A percentile compares a stretch with the other conserved stretches of the same genome.
Evolutionary conservation across 2,797 vertebrate species (phyloP).

Genomic region (Alfaro cultratus): DNA sequence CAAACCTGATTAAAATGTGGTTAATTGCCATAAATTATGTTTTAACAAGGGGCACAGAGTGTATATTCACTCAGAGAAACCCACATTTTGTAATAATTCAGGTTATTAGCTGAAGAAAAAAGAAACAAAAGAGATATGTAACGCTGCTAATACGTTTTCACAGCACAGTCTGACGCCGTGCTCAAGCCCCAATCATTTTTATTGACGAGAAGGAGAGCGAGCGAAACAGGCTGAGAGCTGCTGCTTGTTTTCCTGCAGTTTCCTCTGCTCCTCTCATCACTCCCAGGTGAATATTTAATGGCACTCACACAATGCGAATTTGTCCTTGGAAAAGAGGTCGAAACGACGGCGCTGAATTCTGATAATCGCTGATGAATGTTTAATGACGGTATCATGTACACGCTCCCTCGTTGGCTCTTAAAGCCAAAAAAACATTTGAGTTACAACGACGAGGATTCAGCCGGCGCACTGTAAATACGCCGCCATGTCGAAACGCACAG

Average conservation of each 20-base stretch:
- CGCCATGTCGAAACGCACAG: constrained; percentile 37
- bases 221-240: constrained; percentile 22
- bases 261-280: constrained; percentile 44
- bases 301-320: constrained; percentile 45
- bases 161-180: constrained; percentile 20
- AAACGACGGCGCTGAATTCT: constrained; percentile 51
- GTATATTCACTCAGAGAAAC: background rate
- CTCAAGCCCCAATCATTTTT: constrained; percentile 86
- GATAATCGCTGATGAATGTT: constrained; percentile 67
- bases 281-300: constrained; percentile 68
- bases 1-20: background rate
- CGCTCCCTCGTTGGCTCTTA: constrained; percentile 42
- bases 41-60: background rate
- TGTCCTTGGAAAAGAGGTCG: constrained; percentile 71
- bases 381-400: constrained; percentile 67
- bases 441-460: constrained; percentile 52
- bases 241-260: constrained; percentile 32
- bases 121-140: background rate
- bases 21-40: background rate
- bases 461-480: constrained; percentile 57
- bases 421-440: constrained; percentile 31
- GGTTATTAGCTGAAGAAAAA: background rate
- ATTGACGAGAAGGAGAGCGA: constrained; percentile 68
- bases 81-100: background rate
- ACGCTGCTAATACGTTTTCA: background rate